Evolutionary conservation across 1,140 invertebrate genomes (phyloP), one percentile per base, ranked within the genome.

Genomic region (Caenorhabditis remanei): DNA sequence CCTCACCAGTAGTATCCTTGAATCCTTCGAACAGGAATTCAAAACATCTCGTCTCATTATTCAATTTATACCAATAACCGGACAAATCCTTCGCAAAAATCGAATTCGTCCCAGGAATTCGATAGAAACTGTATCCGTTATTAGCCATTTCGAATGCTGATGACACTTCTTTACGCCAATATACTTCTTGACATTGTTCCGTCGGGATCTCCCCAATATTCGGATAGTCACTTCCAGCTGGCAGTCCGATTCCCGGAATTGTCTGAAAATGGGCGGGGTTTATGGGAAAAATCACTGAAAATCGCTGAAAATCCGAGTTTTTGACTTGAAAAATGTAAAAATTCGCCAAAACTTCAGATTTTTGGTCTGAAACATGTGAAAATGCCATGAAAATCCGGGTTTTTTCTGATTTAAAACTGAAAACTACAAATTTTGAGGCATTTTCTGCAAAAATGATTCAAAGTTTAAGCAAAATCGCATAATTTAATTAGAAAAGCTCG

Each of bases 1-100:
- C 32, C 61, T 4, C 14, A 79, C 71, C 71, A 79, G 71, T 79
- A 11, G 71, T 50, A 41, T 79, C 71, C 40, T 79, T 79, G n/a
- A 79, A 79, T 24, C 71, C 71, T 7, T 79, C 71, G 46, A 79
- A 79, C 0, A 79, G n/a, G 11, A 79, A 79, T n/a, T 79, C 71
- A 14, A 79, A 79, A 19, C 71, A 79, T 40, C 41, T 79, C 41
- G 71, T 53, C 71, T 50, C 21, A 50, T 79, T 79, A 50, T 79
- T 79, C 71, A 79, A 41, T 53, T 40, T 40, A 79, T 79, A 79
- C 71, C 71, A 79, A 41, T 79, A 79, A 13, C 71, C 71, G 4
- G 71, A 79, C 21, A 79, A 79, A 79, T 79, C 71, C 19, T 79
- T 79, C n/a, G 71, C 71, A 24, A 79, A 79, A 48, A 79, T n/a